Base-by-base conservation (phyloP, 2,797 vertebrate genomes). In the Trichosurus vulpecula region DNA sequence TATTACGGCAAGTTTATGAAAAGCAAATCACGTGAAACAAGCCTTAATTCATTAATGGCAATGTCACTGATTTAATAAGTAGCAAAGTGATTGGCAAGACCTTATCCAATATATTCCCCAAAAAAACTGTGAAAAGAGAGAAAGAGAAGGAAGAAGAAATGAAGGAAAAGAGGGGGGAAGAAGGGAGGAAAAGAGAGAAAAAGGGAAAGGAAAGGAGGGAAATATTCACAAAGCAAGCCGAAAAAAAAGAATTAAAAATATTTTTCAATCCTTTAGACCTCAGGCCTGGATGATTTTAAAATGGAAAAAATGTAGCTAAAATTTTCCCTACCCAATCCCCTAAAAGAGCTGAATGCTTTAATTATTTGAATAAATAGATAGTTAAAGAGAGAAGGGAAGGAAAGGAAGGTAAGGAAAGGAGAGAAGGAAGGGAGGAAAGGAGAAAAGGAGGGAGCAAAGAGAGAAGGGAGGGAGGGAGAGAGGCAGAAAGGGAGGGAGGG, bases 301-400 rank as follows among this genome's bases (percentile, higher is more conserved):
- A 10, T 13, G 57, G 57, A 31, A 31, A 58, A 57, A 52, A 55
- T 4, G 19, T 13, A 58, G 30, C 10, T 58, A 58, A 31, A 58
- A 58, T 66, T 57, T 95, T 92, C 58, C 52, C 90, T 95, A 54
- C 11, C 31, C 25, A 10, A 16, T 74, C 92, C 91, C 57, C 47
- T 93, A 92, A 91, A 57, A n/a, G 14, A 90, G 12, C 41, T 41
- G 0, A n/a, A n/a, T 57, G 22, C 29, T 19, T 90, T 52, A 53
- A 92, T 22, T n/a, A 19, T 51, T 57, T 30, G 13, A 92, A n/a
- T 19, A 10, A 10, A 47, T 13, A 35, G 54, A 94, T 90, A 58
- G 53, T 91, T 95, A 29, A 96, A 93, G 95, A 93, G 87, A 74
- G 74, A 81, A 74, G 66, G n/a, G 66, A 74, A 74, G n/a, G n/a